These are phyloP conservation scores for Zophobas atratus DNA, from an alignment of 1,140 invertebrate genomes.

Conservation along the genomic window DNA sequence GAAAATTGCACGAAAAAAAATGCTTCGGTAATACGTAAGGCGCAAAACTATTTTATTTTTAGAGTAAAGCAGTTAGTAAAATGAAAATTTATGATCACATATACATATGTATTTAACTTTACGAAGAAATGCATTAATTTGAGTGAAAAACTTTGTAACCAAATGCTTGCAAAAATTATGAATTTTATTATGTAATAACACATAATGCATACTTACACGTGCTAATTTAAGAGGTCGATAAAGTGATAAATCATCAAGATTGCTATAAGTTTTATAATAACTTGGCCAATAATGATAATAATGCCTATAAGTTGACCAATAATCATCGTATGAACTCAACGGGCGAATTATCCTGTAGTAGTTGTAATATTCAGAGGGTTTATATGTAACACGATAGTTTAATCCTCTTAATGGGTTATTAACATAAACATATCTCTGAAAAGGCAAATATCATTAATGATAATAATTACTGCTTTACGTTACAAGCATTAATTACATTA, in stretches of 20 bases:
- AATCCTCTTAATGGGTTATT: conserved; percentile 50
- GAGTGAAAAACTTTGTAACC: background rate
- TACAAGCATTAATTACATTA: too few relatives aligned
- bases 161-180: conserved; percentile 1
- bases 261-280: conserved; percentile 10
- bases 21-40: too few relatives aligned
- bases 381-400: conserved; percentile 33
- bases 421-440: conserved; percentile 60
- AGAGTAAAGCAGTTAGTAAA: too few relatives aligned
- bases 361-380: conserved; percentile 46
- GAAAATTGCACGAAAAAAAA: too few relatives aligned
- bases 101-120: too few relatives aligned
- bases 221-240: conserved; percentile 47
- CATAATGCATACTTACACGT: conserved; percentile 43
- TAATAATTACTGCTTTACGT: too few relatives aligned
- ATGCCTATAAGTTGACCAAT: conserved; percentile 40
- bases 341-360: conserved; percentile 46
- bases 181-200: background rate
- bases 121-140: background rate
- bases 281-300: conserved; percentile 5
- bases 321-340: conserved; percentile 32
- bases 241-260: conserved; percentile 35
- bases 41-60: too few relatives aligned
- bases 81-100: too few relatives aligned
- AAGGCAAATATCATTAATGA: conserved; percentile 14